Conservation (phyloP, 2,797 vertebrate species). For the Sebastiscus albofasciatus region DNA sequence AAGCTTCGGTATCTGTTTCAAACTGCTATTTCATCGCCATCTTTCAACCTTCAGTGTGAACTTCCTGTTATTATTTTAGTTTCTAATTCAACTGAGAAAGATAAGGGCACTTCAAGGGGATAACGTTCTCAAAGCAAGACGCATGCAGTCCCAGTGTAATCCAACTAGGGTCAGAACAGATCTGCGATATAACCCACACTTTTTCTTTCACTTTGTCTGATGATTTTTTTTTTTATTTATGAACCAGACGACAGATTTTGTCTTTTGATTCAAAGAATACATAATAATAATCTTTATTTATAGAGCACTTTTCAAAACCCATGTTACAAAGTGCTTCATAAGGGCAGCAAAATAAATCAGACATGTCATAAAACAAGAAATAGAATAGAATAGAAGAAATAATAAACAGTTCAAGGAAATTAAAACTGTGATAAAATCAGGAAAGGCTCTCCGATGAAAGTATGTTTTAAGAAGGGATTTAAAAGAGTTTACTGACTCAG, state of each 20-base stretch:
- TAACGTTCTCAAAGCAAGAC: not conserved
- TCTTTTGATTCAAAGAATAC: not conserved
- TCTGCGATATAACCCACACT: not conserved
- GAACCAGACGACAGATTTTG: not conserved
- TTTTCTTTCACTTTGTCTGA: not conserved
- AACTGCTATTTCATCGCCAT: conserved; percentile 8
- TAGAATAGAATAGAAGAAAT: too few species aligned
- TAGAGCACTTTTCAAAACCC: too few species aligned
- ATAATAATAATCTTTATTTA: not conserved
- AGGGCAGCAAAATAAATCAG: too few species aligned
- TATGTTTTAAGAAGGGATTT: too few species aligned
- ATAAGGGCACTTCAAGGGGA: conserved; percentile 25
- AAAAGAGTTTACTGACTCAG: too few species aligned
- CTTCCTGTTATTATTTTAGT: conserved; percentile 30
- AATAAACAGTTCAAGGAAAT: too few species aligned
- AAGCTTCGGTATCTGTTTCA: conserved; percentile 22
- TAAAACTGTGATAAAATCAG: too few species aligned
- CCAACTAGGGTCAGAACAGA: not conserved
- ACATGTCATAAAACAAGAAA: too few species aligned
- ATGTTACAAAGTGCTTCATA: too few species aligned
- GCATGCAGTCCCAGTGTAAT: not conserved
- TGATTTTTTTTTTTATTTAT: not conserved
- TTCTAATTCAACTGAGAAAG: conserved; percentile 14
- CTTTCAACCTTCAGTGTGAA: not conserved
- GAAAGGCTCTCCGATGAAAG: too few species aligned